Conservation (phyloP, 2,888 invertebrate species). For the Drosophila mayaguana region DNA sequence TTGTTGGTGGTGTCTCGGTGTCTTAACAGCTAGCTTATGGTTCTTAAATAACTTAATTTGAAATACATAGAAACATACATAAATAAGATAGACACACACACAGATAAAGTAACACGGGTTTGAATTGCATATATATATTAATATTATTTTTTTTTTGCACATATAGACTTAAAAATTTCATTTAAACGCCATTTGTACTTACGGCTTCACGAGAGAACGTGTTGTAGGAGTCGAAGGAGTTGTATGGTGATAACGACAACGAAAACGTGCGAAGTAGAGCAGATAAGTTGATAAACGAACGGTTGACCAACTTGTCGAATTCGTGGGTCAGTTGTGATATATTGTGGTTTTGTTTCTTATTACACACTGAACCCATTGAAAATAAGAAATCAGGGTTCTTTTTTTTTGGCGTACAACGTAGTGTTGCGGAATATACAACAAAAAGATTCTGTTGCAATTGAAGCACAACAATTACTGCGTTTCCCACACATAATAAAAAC, state of each 20-base stretch:
- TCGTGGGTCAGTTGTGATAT: constrained; percentile 24
- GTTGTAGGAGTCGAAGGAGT: constrained; percentile 72
- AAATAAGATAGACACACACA: constrained; percentile 46
- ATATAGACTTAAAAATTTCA: constrained; percentile 82
- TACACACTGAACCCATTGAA: too few relatives aligned
- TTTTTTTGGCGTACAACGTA: constrained; percentile 47
- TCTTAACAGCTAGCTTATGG: constrained; percentile 39
- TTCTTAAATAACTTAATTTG: constrained; percentile 39
- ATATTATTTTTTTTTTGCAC: constrained; percentile 49
- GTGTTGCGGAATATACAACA: constrained; percentile 41
- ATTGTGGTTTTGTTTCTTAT: not conserved
- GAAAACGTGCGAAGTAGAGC: constrained; percentile 62
- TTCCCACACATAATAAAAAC: constrained; percentile 27
- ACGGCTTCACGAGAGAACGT: constrained; percentile 75
- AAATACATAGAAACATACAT: constrained; percentile 35
- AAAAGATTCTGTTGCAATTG: not conserved
- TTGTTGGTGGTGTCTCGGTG: constrained; percentile 15
- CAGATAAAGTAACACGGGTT: constrained; percentile 43
- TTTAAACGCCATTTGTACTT: constrained; percentile 85
- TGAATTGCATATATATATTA: constrained; percentile 16
- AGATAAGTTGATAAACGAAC: constrained; percentile 54
- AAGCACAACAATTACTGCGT: constrained; percentile 8
- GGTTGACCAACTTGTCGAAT: constrained; percentile 47
- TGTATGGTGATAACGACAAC: constrained; percentile 58
- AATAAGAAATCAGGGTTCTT: too few relatives aligned